These are phyloP conservation scores for Charanyca ferruginea DNA, from an alignment of 2,888 invertebrate species.

Conservation along the genomic window DNA sequence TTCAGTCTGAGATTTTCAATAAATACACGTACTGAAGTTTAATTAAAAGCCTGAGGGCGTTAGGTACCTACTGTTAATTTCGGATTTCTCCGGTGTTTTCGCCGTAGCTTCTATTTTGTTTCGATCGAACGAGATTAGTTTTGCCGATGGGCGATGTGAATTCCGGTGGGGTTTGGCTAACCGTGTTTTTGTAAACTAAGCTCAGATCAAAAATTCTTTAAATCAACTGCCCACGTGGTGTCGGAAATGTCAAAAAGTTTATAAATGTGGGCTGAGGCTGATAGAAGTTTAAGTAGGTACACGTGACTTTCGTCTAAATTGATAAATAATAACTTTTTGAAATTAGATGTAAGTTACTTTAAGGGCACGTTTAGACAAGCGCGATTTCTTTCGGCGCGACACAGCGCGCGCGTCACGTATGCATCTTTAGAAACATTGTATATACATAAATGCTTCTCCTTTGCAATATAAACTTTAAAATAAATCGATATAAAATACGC, in stretches of 20 bases:
- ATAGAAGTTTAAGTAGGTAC: background rate
- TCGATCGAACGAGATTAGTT: slow-evolving; percentile 48
- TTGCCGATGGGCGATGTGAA: slow-evolving; percentile 28
- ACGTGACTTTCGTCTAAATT: background rate
- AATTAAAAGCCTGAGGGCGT: slow-evolving; percentile 42
- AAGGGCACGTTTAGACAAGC: no score
- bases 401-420: no score
- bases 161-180: background rate
- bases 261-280: background rate
- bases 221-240: slow-evolving; percentile 6
- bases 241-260: slow-evolving; percentile 30
- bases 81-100: slow-evolving; percentile 36
- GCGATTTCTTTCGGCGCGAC: no score
- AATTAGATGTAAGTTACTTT: slow-evolving; percentile 3
- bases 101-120: slow-evolving; percentile 36
- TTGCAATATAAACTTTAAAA: no score
- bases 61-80: slow-evolving; percentile 39
- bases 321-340: background rate
- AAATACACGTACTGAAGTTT: slow-evolving; percentile 33
- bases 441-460: no score
- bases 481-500: no score
- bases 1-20: slow-evolving; percentile 18
- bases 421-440: no score
- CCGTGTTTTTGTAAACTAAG: slow-evolving; percentile 14
- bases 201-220: slow-evolving; percentile 13